Conservation (phyloP, 2,888 invertebrate species). For the Tiphia femorata region DNA sequence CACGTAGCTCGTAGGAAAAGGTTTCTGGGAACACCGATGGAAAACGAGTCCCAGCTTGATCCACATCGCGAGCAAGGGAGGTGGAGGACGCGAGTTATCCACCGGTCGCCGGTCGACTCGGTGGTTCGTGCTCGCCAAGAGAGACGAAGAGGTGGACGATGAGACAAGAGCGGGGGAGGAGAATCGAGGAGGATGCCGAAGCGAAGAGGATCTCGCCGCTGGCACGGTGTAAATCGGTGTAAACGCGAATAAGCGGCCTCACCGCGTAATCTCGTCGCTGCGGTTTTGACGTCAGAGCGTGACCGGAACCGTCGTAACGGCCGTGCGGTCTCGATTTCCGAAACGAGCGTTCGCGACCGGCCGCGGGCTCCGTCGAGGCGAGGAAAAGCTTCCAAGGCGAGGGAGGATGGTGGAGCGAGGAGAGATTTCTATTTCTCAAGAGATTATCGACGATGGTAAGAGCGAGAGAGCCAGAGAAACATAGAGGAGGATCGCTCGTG, state of each 20-base stretch:
- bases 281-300: slow-evolving; percentile 52
- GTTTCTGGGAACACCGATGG: slow-evolving; percentile 40
- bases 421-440: too few relatives aligned
- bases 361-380: too few relatives aligned
- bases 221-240: slow-evolving; percentile 38
- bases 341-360: slow-evolving; percentile 14
- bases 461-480: too few relatives aligned
- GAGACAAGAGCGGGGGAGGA: slow-evolving; percentile 10
- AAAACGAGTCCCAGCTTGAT: slow-evolving; percentile 45
- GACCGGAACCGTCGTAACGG: slow-evolving; percentile 34
- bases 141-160: too few relatives aligned
- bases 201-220: not conserved
- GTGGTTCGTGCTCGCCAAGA: too few relatives aligned
- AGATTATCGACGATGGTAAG: too few relatives aligned
- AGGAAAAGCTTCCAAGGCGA: too few relatives aligned
- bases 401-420: too few relatives aligned
- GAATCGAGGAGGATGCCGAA: not conserved
- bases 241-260: slow-evolving; percentile 56
- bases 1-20: slow-evolving; percentile 6
- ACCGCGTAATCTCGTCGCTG: slow-evolving; percentile 53
- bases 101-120: slow-evolving; percentile 13
- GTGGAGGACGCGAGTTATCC: slow-evolving; percentile 16
- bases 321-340: slow-evolving; percentile 35
- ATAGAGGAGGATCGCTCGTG: too few relatives aligned
- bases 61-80: slow-evolving; percentile 31